These are phyloP conservation scores for Drosophila diplacantha DNA, from an alignment of 2,888 invertebrate species.

Conservation along the genomic window DNA sequence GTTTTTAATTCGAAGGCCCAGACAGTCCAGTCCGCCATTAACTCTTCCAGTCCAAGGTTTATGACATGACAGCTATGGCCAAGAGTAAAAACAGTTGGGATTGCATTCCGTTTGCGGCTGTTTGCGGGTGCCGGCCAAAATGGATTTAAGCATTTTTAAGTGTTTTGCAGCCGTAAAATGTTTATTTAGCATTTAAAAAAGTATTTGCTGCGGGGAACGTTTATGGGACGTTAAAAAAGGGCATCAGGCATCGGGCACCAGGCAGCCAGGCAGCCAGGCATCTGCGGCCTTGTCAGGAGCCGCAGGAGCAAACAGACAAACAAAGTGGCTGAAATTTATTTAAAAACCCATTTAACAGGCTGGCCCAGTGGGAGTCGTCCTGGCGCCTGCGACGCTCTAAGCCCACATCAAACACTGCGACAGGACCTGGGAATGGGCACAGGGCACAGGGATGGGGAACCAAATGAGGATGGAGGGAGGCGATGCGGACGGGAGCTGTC, in stretches of 20 bases:
- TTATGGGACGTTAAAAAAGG: conserved; percentile 70
- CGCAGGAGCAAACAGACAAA: conserved; percentile 57
- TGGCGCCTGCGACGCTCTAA: conserved; percentile 48
- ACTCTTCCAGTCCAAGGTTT: conserved; percentile 16
- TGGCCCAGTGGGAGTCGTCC: conserved; percentile 27
- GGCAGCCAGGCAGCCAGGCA: conserved; percentile 11
- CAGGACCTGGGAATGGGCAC: conserved; percentile 8
- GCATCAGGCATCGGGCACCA: conserved; percentile 47
- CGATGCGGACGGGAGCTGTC: conserved; percentile 2
- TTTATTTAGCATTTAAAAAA: conserved; percentile 71
- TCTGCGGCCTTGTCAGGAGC: conserved; percentile 30
- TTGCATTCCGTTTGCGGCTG: conserved; percentile 7
- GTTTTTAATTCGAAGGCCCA: neutral
- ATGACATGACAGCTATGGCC: neutral
- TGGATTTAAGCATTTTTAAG: conserved; percentile 61
- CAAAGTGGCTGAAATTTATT: conserved; percentile 66
- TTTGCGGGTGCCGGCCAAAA: conserved; percentile 22
- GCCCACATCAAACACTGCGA: conserved; percentile 58
- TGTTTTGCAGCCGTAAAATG: conserved; percentile 61
- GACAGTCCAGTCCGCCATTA: conserved; percentile 1
- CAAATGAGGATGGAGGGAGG: neutral
- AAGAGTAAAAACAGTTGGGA: conserved; percentile 1
- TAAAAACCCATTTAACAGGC: conserved; percentile 71
- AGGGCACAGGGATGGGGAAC: neutral
- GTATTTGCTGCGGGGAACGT: conserved; percentile 60